phyloP scores from a whole-genome alignment of 1,140 invertebrate species.

The Babylonia areolata region DNA sequence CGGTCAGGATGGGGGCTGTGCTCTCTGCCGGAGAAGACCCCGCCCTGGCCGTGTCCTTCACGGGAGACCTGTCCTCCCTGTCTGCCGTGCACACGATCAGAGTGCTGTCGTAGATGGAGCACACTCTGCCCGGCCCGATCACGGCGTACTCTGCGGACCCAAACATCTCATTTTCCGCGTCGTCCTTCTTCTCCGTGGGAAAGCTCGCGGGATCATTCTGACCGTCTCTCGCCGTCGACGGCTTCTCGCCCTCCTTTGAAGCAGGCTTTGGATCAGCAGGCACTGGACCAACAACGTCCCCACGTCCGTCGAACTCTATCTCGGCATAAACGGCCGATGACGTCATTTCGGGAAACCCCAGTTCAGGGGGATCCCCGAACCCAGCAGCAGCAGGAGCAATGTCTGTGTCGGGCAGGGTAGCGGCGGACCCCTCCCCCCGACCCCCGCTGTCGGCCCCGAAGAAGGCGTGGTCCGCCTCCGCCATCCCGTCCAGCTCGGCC shows the following conservation, averaged over 20 bases:
- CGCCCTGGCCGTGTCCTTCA: neutral
- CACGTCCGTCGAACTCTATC: neutral
- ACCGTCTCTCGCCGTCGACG: neutral
- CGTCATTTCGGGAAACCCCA: neutral
- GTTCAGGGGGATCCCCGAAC: neutral
- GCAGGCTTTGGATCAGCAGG: neutral
- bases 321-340: conserved; percentile 4
- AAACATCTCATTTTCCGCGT: neutral
- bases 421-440: too few species aligned
- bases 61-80: neutral
- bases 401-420: neutral
- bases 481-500: neutral
- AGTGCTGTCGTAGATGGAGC: neutral
- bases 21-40: neutral
- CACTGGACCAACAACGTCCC: neutral
- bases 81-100: neutral
- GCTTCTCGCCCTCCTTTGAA: neutral
- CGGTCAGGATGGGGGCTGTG: neutral
- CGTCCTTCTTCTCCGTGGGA: neutral
- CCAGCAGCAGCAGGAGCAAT: neutral
- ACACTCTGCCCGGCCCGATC: conserved; percentile 8
- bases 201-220: neutral
- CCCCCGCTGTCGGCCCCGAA: neutral
- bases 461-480: neutral
- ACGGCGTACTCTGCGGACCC: neutral